A percentile compares a stretch with the other conserved stretches of the same genome.
phyloP scores from a whole-genome alignment of 2,113 vertebrate species.

The Callaeas wilsoni region DNA sequence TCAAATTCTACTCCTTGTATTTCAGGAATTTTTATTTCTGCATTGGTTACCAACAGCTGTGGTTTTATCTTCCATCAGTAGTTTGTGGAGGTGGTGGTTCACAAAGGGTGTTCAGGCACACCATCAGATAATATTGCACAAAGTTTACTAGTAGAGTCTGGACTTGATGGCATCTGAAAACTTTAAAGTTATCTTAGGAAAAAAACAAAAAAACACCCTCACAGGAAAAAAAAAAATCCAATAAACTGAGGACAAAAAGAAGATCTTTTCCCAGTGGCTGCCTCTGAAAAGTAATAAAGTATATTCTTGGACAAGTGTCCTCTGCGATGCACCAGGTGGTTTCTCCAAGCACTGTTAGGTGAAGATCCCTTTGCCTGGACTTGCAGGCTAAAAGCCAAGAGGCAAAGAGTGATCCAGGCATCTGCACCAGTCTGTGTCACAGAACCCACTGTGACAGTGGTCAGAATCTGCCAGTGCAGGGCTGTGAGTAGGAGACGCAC shows the following conservation, averaged over 20 bases:
- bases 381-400: background rate
- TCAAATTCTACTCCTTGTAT: background rate
- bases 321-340: accelerated
- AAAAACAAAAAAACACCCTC: background rate
- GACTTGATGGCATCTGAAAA: background rate
- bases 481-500: background rate
- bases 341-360: background rate
- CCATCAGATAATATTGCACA: background rate
- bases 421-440: background rate
- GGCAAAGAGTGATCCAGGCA: background rate
- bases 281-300: background rate
- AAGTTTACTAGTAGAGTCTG: background rate
- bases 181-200: background rate
- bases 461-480: background rate
- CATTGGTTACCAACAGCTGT: background rate
- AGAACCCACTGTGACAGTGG: background rate
- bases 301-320: background rate
- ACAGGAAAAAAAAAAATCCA: background rate
- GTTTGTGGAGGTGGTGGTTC: background rate
- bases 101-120: background rate
- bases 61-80: background rate
- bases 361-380: background rate
- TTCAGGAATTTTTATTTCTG: background rate
- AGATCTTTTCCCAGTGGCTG: background rate
- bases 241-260: background rate